Conservation (phyloP, 2,797 vertebrate genomes). For the Petrocephalus sullivani region DNA sequence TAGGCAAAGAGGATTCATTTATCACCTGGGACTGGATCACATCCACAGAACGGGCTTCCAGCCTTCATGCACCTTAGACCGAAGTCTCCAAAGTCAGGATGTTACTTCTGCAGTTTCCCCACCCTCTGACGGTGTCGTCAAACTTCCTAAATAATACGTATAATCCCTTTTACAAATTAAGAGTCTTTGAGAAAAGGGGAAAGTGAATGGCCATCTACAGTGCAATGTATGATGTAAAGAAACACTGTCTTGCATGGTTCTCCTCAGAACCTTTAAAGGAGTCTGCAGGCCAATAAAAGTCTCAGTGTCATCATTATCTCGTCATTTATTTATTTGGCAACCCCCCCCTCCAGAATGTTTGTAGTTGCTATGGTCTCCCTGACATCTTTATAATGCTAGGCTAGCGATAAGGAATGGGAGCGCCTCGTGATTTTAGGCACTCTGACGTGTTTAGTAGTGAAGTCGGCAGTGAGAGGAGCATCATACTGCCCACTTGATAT, state of each 20-base stretch:
- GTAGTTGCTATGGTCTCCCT: slow-evolving; percentile 15
- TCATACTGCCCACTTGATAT: background rate
- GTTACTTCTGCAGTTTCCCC: background rate
- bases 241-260: background rate
- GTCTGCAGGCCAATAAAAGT: slow-evolving; percentile 33
- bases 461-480: background rate
- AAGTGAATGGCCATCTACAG: background rate
- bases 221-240: background rate
- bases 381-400: slow-evolving; percentile 34
- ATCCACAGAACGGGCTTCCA: background rate
- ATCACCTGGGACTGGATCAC: background rate
- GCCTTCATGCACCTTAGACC: background rate
- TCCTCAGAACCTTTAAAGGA: slow-evolving; percentile 23
- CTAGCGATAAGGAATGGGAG: slow-evolving; percentile 18
- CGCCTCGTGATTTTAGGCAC: background rate
- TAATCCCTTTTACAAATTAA: background rate
- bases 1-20: background rate
- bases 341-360: background rate
- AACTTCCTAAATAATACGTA: background rate
- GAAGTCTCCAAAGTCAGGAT: background rate
- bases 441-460: slow-evolving; percentile 25
- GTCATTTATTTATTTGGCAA: background rate
- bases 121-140: background rate
- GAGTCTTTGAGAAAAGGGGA: background rate
- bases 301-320: slow-evolving; percentile 26